Conservation (phyloP, 2,113 vertebrate species). For the Recurvirostra avosetta region DNA sequence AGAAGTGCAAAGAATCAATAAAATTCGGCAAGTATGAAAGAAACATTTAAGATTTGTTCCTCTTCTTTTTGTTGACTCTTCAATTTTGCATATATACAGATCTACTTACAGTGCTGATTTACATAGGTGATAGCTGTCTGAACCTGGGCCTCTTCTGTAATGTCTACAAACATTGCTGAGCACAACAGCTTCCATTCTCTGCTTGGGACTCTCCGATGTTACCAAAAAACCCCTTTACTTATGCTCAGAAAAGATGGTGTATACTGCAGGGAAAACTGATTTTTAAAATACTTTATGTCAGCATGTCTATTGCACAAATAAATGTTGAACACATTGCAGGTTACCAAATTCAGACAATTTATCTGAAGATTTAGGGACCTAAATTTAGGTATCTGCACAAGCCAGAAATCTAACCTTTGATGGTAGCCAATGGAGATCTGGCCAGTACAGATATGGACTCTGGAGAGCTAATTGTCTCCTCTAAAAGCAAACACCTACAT, state of each 20-base stretch:
- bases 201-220: neutral
- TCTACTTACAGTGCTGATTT: neutral
- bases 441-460: neutral
- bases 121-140: neutral
- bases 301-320: neutral
- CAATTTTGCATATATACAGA: neutral
- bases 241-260: neutral
- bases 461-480: neutral
- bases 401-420: neutral
- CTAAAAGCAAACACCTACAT: neutral
- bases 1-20: neutral
- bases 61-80: neutral
- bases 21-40: neutral
- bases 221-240: neutral
- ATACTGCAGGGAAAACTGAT: neutral
- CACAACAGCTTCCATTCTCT: neutral
- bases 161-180: neutral
- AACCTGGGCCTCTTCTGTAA: neutral
- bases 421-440: neutral
- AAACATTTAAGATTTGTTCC: neutral
- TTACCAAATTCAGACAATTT: neutral
- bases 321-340: neutral
- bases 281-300: neutral
- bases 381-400: neutral
- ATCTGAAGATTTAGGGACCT: neutral